phyloP scores from a whole-genome alignment of 1,140 invertebrate species.

The Euschistus heros region DNA sequence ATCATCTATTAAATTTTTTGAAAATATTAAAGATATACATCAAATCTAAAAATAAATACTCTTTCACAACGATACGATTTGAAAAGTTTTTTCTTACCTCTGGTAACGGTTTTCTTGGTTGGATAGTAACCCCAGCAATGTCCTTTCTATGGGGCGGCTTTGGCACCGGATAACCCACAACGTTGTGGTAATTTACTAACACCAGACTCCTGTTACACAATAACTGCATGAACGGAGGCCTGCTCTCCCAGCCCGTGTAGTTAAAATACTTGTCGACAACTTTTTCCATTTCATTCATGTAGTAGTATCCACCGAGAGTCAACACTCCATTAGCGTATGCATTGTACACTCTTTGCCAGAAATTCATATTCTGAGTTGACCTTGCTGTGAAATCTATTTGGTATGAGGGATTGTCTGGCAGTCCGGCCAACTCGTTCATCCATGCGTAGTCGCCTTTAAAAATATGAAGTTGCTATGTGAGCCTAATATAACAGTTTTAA shows the following conservation, averaged over 20 bases:
- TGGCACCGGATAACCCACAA: constrained; percentile 28
- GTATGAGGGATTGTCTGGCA: constrained; percentile 25
- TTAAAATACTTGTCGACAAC: background rate
- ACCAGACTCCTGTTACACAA: constrained; percentile 46
- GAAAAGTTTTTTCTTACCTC: too few relatives aligned
- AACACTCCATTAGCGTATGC: background rate
- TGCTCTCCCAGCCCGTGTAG: background rate
- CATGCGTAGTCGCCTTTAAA: background rate
- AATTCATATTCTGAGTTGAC: constrained; percentile 4
- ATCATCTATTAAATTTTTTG: too few relatives aligned
- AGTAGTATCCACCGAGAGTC: background rate
- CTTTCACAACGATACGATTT: too few relatives aligned
- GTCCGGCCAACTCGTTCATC: constrained; percentile 10
- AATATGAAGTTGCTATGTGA: too few relatives aligned
- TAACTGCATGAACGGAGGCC: constrained; percentile 44
- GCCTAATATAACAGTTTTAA: too few relatives aligned
- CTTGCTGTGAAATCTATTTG: background rate
- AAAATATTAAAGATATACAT: too few relatives aligned
- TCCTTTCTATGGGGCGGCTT: constrained; percentile 31
- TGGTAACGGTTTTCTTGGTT: constrained; percentile 6
- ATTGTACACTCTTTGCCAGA: constrained; percentile 2
- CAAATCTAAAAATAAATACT: too few relatives aligned
- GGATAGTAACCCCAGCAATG: constrained; percentile 29
- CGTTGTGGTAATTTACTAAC: constrained; percentile 40
- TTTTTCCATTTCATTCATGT: background rate